Evolutionary conservation across 2,797 vertebrate genomes (phyloP).

Genomic region (Diglossa cyanea): DNA sequence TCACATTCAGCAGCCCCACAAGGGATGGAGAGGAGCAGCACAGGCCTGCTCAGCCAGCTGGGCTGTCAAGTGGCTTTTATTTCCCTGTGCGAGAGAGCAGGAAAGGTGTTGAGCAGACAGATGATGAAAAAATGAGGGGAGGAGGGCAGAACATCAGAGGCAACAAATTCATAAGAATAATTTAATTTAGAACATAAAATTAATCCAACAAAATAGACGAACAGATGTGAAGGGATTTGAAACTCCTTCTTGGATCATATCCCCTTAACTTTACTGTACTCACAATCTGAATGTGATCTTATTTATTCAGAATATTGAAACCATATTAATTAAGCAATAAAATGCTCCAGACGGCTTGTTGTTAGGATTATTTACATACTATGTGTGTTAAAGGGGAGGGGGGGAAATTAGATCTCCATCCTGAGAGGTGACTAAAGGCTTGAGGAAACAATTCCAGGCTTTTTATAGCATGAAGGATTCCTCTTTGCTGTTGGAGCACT

Average conservation of each 20-base stretch:
- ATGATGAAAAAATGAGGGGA: background rate
- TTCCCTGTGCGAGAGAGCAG: background rate
- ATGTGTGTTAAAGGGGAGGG: background rate
- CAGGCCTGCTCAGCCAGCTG: constrained; percentile 9
- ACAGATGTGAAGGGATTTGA: constrained; percentile 73
- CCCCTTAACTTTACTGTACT: constrained; percentile 54
- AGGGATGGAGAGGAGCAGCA: background rate
- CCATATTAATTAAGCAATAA: constrained; percentile 70
- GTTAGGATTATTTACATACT: constrained; percentile 61
- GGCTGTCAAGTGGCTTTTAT: constrained; percentile 25
- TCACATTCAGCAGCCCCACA: background rate
- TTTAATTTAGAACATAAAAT: constrained; percentile 74
- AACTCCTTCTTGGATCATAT: constrained; percentile 65
- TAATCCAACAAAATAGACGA: constrained; percentile 64
- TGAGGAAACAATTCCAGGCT: constrained; percentile 27
- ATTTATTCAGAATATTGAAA: constrained; percentile 68
- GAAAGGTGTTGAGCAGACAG: constrained; percentile 18
- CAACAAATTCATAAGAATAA: constrained; percentile 66
- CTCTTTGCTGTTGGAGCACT: background rate
- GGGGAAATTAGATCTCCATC: constrained; percentile 24
- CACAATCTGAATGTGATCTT: constrained; percentile 35
- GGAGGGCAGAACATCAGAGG: constrained; percentile 48
- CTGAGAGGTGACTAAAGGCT: background rate
- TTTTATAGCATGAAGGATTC: constrained; percentile 34
- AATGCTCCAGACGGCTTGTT: constrained; percentile 62